Base-by-base conservation (phyloP, 1,140 invertebrate genomes). In the Nephila pilipes region DNA sequence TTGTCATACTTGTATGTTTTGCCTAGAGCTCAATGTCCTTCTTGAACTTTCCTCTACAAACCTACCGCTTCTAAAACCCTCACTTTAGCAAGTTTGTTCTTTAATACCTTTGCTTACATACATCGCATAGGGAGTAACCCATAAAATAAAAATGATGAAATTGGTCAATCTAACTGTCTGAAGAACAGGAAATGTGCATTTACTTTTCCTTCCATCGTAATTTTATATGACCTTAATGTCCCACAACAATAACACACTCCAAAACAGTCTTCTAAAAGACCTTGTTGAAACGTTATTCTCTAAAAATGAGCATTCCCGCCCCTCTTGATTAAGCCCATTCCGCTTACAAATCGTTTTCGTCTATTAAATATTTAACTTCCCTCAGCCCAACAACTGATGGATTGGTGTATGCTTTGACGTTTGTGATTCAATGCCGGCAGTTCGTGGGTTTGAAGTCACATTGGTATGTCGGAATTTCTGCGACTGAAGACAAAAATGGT, bases 111-210 rank as follows among this genome's bases (percentile, higher is more conserved):
- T 36, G 18, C 29, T 75, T 75, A 10, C 46, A 10, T 10, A 46
- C 46, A 32, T 75, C 8, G 18, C 22, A 25, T 18, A 32, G 69
- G 69, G 69, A 75, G 32, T 75, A 18, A 75, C 69, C 69, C 29
- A 75, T 75, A 75, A 75, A 29, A 25, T 32, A 32, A 75, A 20
- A 25, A 65, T n/a, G 69, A 75, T 20, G 14, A 75, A 75, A 75
- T 75, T 75, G 69, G 32, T 75, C 69, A 32, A 36, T 75, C 69
- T 75, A 75, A 75, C 29, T 6, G 69, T 75, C 69, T 75, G 69
- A 75, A 75, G 69, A 75, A 75, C 69, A 75, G 69, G 69, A 75
- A 75, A 75, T 75, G n/a, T n/a, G 29, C 29, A 2, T 75, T 75
- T 36, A 32, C 69, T 75, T 75, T 75, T 25, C 10, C 5, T 18